A percentile compares a stretch with the other conserved stretches of the same genome.
phyloP scores from a whole-genome alignment of 2,888 invertebrate genomes.

The Hypena proboscidalis region DNA sequence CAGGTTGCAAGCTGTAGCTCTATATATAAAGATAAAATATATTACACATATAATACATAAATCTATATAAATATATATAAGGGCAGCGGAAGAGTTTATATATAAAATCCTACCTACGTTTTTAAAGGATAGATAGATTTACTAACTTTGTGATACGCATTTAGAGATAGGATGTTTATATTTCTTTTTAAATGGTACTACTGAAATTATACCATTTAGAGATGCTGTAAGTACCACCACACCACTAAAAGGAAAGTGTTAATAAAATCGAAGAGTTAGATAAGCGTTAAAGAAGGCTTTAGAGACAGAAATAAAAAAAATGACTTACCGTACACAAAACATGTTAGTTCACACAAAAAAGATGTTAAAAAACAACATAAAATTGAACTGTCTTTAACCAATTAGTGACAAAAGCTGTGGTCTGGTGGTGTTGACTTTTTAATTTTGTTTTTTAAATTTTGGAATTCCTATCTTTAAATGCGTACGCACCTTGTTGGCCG shows the following conservation, averaged over 20 bases:
- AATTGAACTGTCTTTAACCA: conserved; percentile 79
- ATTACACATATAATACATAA: conserved; percentile 48
- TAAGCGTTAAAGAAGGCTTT: conserved; percentile 66
- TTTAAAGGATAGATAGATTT: conserved; percentile 44
- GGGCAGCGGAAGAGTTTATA: no score
- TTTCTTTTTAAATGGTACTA: conserved; percentile 53
- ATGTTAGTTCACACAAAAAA: conserved; percentile 68
- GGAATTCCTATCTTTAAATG: conserved; percentile 70
- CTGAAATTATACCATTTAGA: conserved; percentile 51
- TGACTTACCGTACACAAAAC: conserved; percentile 68
- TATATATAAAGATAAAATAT: conserved; percentile 58
- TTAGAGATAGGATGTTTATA: conserved; percentile 77
- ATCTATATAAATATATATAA: conserved; percentile 49
- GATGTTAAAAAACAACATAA: conserved; percentile 53
- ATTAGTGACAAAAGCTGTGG: conserved; percentile 79
- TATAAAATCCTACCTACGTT: no score
- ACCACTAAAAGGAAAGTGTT: conserved; percentile 73
- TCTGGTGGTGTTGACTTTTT: conserved; percentile 64
- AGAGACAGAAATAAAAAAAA: conserved; percentile 49
- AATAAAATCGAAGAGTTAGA: conserved; percentile 57
- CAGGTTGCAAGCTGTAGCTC: conserved; percentile 83
- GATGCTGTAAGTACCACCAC: conserved; percentile 70
- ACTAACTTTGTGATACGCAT: conserved; percentile 68
- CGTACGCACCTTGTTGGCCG: conserved; percentile 82
- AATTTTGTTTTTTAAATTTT: conserved; percentile 46